phyloP scores from a whole-genome alignment of 2,888 invertebrate genomes.

The Acheta domesticus region DNA sequence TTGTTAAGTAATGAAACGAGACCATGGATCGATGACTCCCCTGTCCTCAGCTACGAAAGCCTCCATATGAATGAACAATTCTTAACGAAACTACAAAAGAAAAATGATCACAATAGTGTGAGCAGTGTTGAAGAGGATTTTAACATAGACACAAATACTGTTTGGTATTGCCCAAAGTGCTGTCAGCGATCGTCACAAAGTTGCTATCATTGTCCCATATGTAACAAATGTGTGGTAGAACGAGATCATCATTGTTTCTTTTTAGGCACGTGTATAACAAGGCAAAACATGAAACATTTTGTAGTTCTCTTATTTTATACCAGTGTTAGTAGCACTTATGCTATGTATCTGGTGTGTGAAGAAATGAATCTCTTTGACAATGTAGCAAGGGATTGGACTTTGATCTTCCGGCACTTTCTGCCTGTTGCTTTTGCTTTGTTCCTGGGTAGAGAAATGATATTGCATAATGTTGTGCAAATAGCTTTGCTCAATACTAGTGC shows the following conservation, averaged over 20 bases:
- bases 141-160: slow-evolving; percentile 22
- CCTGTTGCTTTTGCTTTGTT: slow-evolving; percentile 31
- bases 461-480: slow-evolving; percentile 26
- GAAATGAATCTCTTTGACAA: slow-evolving; percentile 22
- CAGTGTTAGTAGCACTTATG: slow-evolving; percentile 26
- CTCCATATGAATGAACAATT: neutral
- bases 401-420: slow-evolving; percentile 27
- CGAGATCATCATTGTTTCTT: slow-evolving; percentile 36
- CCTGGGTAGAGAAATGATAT: slow-evolving; percentile 27
- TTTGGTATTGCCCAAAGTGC: slow-evolving; percentile 34
- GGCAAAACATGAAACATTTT: slow-evolving; percentile 32
- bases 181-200: slow-evolving; percentile 22
- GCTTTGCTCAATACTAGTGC: slow-evolving; percentile 30
- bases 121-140: neutral
- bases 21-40: neutral
- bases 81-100: neutral
- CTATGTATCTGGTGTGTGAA: slow-evolving; percentile 20
- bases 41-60: neutral
- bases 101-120: slow-evolving; percentile 12
- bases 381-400: slow-evolving; percentile 4
- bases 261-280: slow-evolving; percentile 32
- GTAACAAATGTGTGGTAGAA: slow-evolving; percentile 30
- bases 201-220: slow-evolving; percentile 34
- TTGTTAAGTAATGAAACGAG: neutral
- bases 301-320: slow-evolving; percentile 32